These are phyloP conservation scores for Sander lucioperca DNA, from an alignment of 2,113 vertebrate species.

Conservation along the genomic window DNA sequence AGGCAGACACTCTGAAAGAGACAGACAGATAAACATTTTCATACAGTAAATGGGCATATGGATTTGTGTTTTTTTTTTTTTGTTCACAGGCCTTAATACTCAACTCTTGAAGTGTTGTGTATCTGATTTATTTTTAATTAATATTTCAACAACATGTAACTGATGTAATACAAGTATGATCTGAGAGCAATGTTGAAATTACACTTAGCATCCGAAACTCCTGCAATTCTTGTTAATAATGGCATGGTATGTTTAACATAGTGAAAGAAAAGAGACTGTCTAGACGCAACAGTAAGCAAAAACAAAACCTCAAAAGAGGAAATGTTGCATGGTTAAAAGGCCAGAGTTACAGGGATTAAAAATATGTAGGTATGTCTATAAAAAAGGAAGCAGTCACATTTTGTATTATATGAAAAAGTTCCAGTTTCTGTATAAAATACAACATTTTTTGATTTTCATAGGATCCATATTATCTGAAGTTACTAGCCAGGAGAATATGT, in stretches of 20 bases:
- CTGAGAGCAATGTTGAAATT: not conserved
- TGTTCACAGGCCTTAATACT: not conserved
- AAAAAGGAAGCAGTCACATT: not conserved
- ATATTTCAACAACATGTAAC: not conserved
- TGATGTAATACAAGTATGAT: constrained; percentile 11
- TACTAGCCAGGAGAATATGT: not conserved
- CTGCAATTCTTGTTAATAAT: not conserved
- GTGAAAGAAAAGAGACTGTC: not conserved
- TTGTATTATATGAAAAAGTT: not conserved
- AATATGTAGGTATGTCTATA: not conserved
- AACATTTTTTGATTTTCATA: not conserved
- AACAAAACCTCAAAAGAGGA: not conserved
- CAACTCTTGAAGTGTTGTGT: not conserved
- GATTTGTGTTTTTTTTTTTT: not conserved
- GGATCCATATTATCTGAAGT: not conserved
- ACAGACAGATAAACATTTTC: constrained; percentile 24
- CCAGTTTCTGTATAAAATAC: not conserved
- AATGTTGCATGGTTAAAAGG: not conserved
- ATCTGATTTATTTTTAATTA: constrained; percentile 23
- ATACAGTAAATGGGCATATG: not conserved
- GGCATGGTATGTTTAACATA: not conserved
- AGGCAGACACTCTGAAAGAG: constrained; percentile 30
- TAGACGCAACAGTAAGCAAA: not conserved
- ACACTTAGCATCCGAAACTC: not conserved
- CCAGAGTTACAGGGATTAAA: too few relatives aligned